Evolutionary conservation across 2,113 vertebrate species (phyloP), one percentile per base, ranked within the genome.

Genomic region (Hippocampus guttulatus): DNA sequence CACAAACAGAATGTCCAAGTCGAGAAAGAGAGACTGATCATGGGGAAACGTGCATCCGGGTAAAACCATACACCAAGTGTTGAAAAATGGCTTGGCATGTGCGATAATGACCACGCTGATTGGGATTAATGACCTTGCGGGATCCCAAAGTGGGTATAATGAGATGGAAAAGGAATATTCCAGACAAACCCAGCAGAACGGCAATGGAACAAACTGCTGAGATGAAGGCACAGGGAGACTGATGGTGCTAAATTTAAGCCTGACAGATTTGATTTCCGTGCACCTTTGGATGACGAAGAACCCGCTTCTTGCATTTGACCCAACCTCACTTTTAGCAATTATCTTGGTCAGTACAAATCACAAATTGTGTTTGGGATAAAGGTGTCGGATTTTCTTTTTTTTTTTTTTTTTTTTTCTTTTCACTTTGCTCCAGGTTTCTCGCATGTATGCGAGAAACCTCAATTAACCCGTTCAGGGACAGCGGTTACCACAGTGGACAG

Each of bases 111-210:
- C 88, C 83, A 88, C 81, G 68, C 73, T 89, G 83, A 90, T 90
- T 87, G 83, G 88, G 87, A 90, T 90, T 89, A 90, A 90, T 89
- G 88, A 89, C 87, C 83, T 90, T 88, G 88, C 84, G 80, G 84
- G 79, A 85, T 75, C 14, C 83, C 82, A 88, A 89, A 88, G 89
- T 88, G 85, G 81, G 72, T 85, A 88, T 89, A 89, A 90, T 90
- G 86, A 85, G 85, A 80, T 88, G 85, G 81, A 89, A 90, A 90
- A 89, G 87, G 88, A 83, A 84, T 88, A 88, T 88, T 90, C 73
- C 83, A 82, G 87, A 88, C 88, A 84, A 85, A 88, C 75, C 84
- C 75, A 15, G 82, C 70, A 81, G 75, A 82, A 86, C 80, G 68
- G 76, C 84, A 85, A 87, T 89, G 84, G 84, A 81, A 88, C 87